Base-by-base conservation (phyloP, 2,797 vertebrate genomes). In the Macroramphosus scolopax region DNA sequence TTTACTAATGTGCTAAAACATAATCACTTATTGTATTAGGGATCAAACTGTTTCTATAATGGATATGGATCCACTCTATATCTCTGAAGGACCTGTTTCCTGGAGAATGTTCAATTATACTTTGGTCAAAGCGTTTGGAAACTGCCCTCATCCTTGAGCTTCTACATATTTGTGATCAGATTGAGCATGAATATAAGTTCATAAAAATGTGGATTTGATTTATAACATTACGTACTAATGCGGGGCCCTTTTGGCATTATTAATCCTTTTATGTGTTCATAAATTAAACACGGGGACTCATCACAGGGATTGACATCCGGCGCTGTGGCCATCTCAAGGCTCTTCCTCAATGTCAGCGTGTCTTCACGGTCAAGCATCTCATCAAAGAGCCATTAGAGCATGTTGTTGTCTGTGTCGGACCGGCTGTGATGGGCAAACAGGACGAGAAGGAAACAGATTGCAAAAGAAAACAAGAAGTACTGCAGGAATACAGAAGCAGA, bases 291-390 rank as follows among this genome's bases (percentile, higher is more conserved):
- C 12, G 29, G 17, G 50, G 56, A n/a, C 44, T 58, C 15, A 43
- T 9, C 16, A 12, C 41, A 20, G 47, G n/a, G 15, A 22, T 32
- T 14, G 8, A 17, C 35, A n/a, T 16, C n/a, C 17, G 15, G n/a
- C n/a, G n/a, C n/a, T 34, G 16, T 5, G 2, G 30, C 20, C 35
- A 17, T 45, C 20, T 51, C 24, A 43, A 50, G 64, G 60, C 45
- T 38, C 46, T 51, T 68, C 34, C 18, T 72, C 71, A 67, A 40
- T 70, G 70, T 79, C 74, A 41, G 38, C 30, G 29, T 2, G 11
- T 70, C 40, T 60, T 76, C 74, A 74, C 40, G 62, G 63, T 68
- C 64, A 68, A 66, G 31, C 35, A 38, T 47, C 71, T 76, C 53
- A 63, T 79, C 66, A 70, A 56, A 63, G 16, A 52, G 20, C 17